phyloP scores from a whole-genome alignment of 2,797 vertebrate species.

The Ceyx erithaca region DNA sequence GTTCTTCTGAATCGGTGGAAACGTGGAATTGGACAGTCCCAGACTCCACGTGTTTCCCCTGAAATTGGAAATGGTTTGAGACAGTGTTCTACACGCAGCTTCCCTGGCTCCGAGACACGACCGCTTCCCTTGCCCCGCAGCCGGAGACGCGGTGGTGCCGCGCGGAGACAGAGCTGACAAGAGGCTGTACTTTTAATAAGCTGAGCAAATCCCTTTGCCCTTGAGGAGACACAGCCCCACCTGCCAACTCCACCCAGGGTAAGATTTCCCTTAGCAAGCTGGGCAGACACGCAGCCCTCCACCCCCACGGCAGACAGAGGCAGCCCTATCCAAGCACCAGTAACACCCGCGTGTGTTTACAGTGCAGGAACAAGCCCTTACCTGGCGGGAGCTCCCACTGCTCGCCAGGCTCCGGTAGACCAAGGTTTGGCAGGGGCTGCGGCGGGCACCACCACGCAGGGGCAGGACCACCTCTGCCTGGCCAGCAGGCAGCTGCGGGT shows the following conservation, averaged over 20 bases:
- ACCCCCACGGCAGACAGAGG: not conserved
- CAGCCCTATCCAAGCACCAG: not conserved
- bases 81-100: accelerated
- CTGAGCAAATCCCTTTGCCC: not conserved
- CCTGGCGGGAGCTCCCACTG: slow-evolving; percentile 75
- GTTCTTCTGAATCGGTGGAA: slow-evolving; percentile 74
- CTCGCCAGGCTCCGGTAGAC: slow-evolving; percentile 80
- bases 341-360: accelerated
- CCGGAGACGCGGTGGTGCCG: accelerated
- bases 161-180: accelerated
- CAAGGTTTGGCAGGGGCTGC: slow-evolving; percentile 83
- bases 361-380: not conserved
- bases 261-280: not conserved
- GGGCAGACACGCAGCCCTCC: not conserved
- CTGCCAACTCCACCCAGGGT: not conserved
- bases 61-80: not conserved
- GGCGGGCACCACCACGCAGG: slow-evolving; percentile 82
- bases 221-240: not conserved
- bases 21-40: slow-evolving; percentile 86
- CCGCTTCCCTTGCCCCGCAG: not conserved
- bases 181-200: not conserved
- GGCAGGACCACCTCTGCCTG: slow-evolving; percentile 79
- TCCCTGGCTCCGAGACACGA: accelerated
- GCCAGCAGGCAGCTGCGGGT: slow-evolving; percentile 55
- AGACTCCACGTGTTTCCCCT: slow-evolving; percentile 79